Percentiles rank a stretch among this genome's conserved stretches.
These are phyloP conservation scores for Grallaria varia DNA, from an alignment of 2,113 vertebrate genomes.

Conservation along the genomic window DNA sequence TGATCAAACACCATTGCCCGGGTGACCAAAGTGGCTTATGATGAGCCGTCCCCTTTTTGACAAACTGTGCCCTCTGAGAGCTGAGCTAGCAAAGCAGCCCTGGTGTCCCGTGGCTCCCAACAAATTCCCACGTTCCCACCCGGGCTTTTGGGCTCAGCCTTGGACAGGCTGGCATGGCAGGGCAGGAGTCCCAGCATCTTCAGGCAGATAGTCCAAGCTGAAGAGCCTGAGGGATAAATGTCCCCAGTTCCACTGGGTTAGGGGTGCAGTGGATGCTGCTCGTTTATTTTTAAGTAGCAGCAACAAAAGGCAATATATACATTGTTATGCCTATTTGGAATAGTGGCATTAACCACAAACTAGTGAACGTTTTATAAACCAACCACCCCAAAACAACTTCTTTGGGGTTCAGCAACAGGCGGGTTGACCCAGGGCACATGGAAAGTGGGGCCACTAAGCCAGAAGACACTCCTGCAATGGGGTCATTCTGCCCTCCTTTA, in stretches of 20 bases:
- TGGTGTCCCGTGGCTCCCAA: background rate
- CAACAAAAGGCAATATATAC: background rate
- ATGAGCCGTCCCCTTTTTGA: background rate
- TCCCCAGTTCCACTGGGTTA: background rate
- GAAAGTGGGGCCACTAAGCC: background rate
- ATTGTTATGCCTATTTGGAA: background rate
- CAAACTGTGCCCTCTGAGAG: background rate
- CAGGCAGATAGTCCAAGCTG: background rate
- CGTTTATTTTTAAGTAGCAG: background rate
- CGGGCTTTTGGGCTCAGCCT: background rate
- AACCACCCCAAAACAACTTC: background rate
- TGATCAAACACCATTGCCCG: background rate
- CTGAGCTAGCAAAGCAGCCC: background rate
- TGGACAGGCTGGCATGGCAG: background rate
- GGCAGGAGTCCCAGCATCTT: background rate
- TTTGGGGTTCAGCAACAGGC: background rate
- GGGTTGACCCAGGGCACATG: background rate
- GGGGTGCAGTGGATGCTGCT: background rate
- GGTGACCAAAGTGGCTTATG: background rate
- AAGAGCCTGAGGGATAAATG: background rate
- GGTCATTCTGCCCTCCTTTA: background rate
- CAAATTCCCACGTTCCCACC: rapidly evolving
- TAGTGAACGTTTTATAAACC: background rate
- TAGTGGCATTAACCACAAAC: background rate
- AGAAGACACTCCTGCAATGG: background rate